A percentile compares a stretch with the other conserved stretches of the same genome.
Evolutionary conservation across 2,888 invertebrate species (phyloP).

Genomic region (Sphaeridia pumilis): DNA sequence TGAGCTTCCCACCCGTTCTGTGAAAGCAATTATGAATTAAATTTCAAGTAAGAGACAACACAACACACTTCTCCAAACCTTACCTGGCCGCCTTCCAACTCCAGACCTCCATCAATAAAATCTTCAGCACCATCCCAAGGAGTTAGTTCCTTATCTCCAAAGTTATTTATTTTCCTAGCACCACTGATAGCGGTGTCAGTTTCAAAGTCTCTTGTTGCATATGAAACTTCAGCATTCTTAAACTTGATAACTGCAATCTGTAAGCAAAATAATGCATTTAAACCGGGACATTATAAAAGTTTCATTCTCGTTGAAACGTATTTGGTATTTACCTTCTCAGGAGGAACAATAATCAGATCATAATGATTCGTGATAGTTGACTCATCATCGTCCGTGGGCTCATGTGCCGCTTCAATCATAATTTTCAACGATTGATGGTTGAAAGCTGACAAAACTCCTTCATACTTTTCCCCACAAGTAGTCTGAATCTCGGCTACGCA

Average conservation of each 20-base stretch:
- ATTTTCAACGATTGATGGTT: slow-evolving; percentile 25
- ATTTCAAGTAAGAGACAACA: background rate
- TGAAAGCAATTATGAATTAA: background rate
- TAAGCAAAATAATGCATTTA: slow-evolving; percentile 7
- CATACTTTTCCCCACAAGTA: slow-evolving; percentile 27
- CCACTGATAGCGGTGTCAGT: slow-evolving; percentile 75
- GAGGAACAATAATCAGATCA: slow-evolving; percentile 34
- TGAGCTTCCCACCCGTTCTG: slow-evolving; percentile 89
- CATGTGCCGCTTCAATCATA: slow-evolving; percentile 34
- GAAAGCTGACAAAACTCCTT: slow-evolving; percentile 33
- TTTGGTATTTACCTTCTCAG: slow-evolving; percentile 28
- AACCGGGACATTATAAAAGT: background rate
- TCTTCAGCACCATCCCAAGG: slow-evolving; percentile 60
- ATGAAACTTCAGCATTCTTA: slow-evolving; percentile 29
- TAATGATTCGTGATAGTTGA: slow-evolving; percentile 31
- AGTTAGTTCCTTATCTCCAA: slow-evolving; percentile 67
- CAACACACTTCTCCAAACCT: background rate
- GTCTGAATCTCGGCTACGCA: slow-evolving; percentile 30
- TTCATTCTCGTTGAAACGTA: background rate
- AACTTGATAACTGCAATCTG: slow-evolving; percentile 29
- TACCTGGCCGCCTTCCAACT: slow-evolving; percentile 41
- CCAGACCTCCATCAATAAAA: slow-evolving; percentile 20
- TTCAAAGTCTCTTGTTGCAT: slow-evolving; percentile 33
- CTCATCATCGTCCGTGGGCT: slow-evolving; percentile 25
- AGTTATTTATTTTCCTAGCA: slow-evolving; percentile 63